These are phyloP conservation scores for Habropoda laboriosa DNA, from an alignment of 1,140 invertebrate species.

Conservation along the genomic window DNA sequence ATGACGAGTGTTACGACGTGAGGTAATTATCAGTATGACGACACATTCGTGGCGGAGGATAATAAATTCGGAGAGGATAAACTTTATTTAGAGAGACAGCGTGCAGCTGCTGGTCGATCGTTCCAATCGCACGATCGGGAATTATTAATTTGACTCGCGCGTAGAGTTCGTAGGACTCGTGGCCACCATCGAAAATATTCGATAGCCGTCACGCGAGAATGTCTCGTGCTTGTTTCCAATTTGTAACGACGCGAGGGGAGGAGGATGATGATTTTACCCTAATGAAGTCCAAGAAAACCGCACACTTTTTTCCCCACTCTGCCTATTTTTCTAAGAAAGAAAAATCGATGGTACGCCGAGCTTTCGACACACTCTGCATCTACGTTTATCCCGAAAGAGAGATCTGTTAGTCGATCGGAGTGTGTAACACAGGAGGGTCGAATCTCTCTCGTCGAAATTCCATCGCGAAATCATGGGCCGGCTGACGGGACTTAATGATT, in stretches of 20 bases:
- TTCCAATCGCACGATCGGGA: constrained; percentile 36
- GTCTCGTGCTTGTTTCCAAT: constrained; percentile 11
- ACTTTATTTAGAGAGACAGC: constrained; percentile 48
- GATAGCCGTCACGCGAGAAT: constrained; percentile 41
- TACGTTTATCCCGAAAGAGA: too few relatives aligned
- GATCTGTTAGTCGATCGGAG: not conserved
- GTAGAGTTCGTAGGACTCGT: not conserved
- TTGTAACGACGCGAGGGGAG: not conserved
- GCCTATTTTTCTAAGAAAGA: too few relatives aligned
- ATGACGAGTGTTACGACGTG: not conserved
- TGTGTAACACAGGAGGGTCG: not conserved
- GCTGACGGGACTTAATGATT: constrained; percentile 50
- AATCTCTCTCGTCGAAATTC: constrained; percentile 41
- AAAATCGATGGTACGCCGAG: too few relatives aligned
- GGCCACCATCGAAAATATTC: constrained; percentile 15
- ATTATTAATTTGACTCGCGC: constrained; percentile 63
- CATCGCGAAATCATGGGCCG: constrained; percentile 9
- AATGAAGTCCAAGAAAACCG: constrained; percentile 20
- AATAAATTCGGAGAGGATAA: constrained; percentile 49
- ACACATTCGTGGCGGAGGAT: constrained; percentile 37
- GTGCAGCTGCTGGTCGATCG: constrained; percentile 46
- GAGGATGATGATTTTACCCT: not conserved
- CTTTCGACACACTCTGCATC: too few relatives aligned
- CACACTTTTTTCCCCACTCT: not conserved
- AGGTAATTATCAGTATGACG: constrained; percentile 53